Conservation (phyloP, 2,113 vertebrate species). For the Tupaia chinensis region DNA sequence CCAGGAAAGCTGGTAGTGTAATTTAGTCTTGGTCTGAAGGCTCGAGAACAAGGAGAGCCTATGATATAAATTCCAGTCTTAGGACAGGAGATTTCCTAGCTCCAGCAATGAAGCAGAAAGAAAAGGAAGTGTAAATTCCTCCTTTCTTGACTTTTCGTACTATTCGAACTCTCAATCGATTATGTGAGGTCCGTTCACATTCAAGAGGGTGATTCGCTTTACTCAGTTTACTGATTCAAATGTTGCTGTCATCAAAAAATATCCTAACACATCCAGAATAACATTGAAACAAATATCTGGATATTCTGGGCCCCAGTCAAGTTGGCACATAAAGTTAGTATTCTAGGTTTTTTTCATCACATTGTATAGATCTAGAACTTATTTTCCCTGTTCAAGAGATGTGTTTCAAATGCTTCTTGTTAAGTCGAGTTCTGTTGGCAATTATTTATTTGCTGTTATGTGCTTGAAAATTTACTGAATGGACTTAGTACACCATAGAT, state of each 20-base stretch:
- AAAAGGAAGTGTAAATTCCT: too few relatives aligned
- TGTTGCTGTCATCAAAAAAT: neutral
- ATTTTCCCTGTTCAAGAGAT: neutral
- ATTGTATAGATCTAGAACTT: neutral
- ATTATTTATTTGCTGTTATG: neutral
- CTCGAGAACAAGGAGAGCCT: neutral
- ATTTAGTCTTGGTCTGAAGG: neutral
- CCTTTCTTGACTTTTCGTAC: neutral
- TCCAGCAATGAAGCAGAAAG: neutral
- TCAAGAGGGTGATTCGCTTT: neutral
- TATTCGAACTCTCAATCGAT: neutral
- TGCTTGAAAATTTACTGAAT: neutral
- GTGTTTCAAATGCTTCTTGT: neutral
- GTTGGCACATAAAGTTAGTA: neutral
- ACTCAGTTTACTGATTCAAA: too few relatives aligned
- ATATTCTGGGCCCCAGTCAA: neutral
- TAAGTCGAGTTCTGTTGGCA: neutral
- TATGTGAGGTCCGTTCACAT: neutral
- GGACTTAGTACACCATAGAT: neutral
- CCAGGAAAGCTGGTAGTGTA: neutral
- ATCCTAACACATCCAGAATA: neutral
- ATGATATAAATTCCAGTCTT: neutral
- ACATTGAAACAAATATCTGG: too few relatives aligned
- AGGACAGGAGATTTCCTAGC: neutral
- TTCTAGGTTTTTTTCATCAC: too few relatives aligned